Evolutionary conservation across 2,113 vertebrate species (phyloP).

Genomic region (Colossoma macropomum): DNA sequence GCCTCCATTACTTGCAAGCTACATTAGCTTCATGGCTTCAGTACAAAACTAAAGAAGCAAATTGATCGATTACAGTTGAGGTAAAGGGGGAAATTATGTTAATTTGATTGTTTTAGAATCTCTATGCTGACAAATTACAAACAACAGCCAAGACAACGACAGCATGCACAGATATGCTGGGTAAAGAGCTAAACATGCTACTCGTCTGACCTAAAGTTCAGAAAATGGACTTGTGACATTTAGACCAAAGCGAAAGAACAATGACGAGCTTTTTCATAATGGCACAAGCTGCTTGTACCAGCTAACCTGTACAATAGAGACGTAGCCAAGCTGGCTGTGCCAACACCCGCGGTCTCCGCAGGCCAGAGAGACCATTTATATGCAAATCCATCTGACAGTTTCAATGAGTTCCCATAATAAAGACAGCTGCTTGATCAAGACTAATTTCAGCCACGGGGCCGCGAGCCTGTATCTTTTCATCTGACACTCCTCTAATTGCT

Average conservation of each 20-base stretch:
- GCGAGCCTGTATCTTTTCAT: slow-evolving; percentile 48
- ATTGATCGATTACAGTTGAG: no score
- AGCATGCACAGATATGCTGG: no score
- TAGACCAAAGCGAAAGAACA: neutral
- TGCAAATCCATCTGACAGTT: slow-evolving; percentile 56
- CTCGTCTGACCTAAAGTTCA: neutral
- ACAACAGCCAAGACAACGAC: no score
- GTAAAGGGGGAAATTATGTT: no score
- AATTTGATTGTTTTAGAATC: no score
- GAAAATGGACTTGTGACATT: slow-evolving; percentile 16
- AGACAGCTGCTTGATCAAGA: slow-evolving; percentile 54
- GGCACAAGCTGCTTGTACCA: slow-evolving; percentile 2
- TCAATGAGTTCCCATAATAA: slow-evolving; percentile 52
- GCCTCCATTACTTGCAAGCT: no score
- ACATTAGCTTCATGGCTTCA: no score
- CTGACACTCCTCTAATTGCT: slow-evolving; percentile 47
- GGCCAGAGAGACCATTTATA: slow-evolving; percentile 52
- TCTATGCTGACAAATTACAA: no score
- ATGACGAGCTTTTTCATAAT: neutral
- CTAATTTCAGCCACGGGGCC: slow-evolving; percentile 43
- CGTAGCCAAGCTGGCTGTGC: neutral
- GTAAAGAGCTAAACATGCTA: neutral
- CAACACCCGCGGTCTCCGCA: neutral
- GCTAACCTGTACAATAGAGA: slow-evolving; percentile 30
- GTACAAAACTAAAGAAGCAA: no score